Evolutionary conservation across 2,113 vertebrate genomes (phyloP), one percentile per base, ranked within the genome.

Genomic region (Azemiops feae): DNA sequence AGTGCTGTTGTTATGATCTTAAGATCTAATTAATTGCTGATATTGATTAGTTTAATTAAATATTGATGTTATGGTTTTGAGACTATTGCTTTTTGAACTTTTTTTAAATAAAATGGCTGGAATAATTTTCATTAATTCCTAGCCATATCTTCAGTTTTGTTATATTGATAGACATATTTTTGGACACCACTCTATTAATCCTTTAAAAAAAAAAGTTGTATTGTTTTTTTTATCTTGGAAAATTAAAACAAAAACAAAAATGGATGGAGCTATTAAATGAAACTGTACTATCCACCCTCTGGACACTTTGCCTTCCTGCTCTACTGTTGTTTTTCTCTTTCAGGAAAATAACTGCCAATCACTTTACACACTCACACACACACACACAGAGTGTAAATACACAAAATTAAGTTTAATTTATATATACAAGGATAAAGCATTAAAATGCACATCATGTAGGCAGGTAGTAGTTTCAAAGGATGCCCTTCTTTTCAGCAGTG

Each of bases 21-120:
- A 88, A 88, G 8, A n/a, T 88, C 50, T 88, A 54, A 53, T 34
- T 88, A 88, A 88, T 88, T 88, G 87, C 50, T 88, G 12, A 39
- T 55, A 88, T 55, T 88, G 87, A n/a, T 54, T 88, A n/a, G 52
- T 88, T 88, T 53, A 88, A 88, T 53, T 88, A 88, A 88, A 88
- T 88, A 53, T 88, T 54, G 87, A 88, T 54, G 27, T 53, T 88
- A 2, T 88, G 30, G 30, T 88, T 88, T 34, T 16, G 45, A 9
- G 87, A 54, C n/a, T 30, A 22, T 88, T 55, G 50, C 52, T n/a
- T 54, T 54, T 88, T n/a, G n/a, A 88, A 39, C 30, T 88, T n/a
- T 88, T 30, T 53, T 1, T 23, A 11, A n/a, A 88, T 54, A 55
- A 88, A n/a, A 88, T 55, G 52, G 53, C 18, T 88, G 27, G 30